Base-by-base conservation (phyloP, 2,888 invertebrate species). In the Drosophila mimica region DNA sequence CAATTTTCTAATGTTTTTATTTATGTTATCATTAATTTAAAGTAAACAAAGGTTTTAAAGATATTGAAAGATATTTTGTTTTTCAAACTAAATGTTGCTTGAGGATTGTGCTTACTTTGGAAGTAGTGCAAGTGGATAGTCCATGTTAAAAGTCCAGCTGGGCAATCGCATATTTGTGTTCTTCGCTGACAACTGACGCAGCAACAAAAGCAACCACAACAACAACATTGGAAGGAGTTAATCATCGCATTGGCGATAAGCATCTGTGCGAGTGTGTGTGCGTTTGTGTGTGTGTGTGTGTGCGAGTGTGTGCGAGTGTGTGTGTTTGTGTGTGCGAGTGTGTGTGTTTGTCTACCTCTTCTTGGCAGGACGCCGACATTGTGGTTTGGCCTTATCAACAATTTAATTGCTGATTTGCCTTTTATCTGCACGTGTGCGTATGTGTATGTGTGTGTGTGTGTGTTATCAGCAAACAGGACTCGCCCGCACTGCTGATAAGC, bases 391-490 rank as follows among this genome's bases (percentile, higher is more conserved):
- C 66, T 79, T 79, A 79, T 79, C 79, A 66, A 30, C 51, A 58
- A 48, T 64, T 36, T 60, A 57, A 40, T 68, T 68, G 77, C 79
- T 75, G 83, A 75, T 78, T 82, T 78, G 82, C 60, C 70, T 70
- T 76, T 84, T 83, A 75, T 71, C 75, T 53, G 74, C 76, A 54
- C 56, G 33, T 33, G 33, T 11, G 34, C 31, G 6, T 25, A 9
- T 34, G 5, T 30, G 31, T n/a, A n/a, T 49, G 13, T 13, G 33
- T 33, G 48, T 5, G 48, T 28, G 28, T 53, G 31, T 11, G 28
- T 25, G 63, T 77, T 87, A 82, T 84, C 84, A 60, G 70, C 34
- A 68, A 71, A 67, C 83, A 83, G 83, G 83, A 83, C 87, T 83
- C 74, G 65, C 60, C 53, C 52, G 52, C 43, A 31, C 9, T 59